Percentiles rank a stretch among this genome's conserved stretches.
Conservation (phyloP, 2,797 vertebrate genomes). For the Bradypus variegatus region DNA sequence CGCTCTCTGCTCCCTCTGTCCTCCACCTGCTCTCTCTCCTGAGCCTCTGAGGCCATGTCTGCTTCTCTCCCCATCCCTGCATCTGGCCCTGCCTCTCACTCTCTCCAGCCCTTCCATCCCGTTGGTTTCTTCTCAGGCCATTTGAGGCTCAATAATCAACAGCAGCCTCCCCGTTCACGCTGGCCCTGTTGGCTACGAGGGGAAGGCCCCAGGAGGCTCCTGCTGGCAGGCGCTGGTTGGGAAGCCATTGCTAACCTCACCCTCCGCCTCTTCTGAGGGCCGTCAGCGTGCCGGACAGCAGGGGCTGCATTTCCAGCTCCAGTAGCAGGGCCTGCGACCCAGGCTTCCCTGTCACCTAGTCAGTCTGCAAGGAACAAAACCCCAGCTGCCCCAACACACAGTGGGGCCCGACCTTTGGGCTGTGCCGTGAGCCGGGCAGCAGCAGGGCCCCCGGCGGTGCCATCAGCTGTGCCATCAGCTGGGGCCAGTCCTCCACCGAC, state of each 20-base stretch:
- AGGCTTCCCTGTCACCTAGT: neutral
- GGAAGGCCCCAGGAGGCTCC: rapidly evolving
- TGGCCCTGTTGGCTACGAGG: neutral
- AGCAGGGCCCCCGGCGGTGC: no score
- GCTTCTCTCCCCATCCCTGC: no score
- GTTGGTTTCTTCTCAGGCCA: rapidly evolving
- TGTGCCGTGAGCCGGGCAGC: neutral
- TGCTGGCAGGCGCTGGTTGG: neutral
- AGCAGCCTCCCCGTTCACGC: rapidly evolving
- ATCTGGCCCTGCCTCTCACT: neutral
- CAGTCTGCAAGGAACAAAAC: neutral
- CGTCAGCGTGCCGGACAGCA: neutral
- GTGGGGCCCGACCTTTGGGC: no score
- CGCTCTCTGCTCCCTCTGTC: neutral
- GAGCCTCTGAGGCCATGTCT: neutral
- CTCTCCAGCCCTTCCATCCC: neutral
- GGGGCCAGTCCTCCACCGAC: neutral
- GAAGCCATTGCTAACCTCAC: neutral
- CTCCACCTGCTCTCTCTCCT: neutral
- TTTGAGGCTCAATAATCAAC: no score
- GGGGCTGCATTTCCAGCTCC: rapidly evolving
- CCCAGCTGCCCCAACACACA: neutral
- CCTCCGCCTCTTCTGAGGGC: neutral
- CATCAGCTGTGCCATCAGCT: neutral
- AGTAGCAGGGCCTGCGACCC: neutral